Evolutionary conservation across 2,888 invertebrate species (phyloP).

Genomic region (Diplazon laetatorius): DNA sequence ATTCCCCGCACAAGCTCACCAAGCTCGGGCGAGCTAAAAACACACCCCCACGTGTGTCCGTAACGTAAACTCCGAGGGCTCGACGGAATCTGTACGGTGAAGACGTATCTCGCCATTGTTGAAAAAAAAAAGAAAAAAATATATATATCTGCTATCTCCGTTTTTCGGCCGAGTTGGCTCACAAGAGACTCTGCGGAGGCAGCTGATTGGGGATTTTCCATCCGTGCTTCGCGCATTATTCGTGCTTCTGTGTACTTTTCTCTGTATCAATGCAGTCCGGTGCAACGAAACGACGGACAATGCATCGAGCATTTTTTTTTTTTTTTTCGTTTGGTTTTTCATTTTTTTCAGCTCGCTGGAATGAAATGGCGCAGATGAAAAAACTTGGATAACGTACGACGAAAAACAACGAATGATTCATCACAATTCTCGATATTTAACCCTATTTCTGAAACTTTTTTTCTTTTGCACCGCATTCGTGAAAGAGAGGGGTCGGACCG

Average conservation of each 20-base stretch:
- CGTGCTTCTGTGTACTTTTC: conserved; percentile 37
- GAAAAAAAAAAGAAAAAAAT: no score
- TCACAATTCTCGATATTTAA: no score
- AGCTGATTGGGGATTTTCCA: conserved; percentile 80
- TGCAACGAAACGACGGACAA: neutral
- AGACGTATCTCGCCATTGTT: conserved; percentile 69
- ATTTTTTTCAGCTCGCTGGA: no score
- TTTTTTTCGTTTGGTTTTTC: neutral
- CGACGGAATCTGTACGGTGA: conserved; percentile 48
- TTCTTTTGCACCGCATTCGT: neutral
- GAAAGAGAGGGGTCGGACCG: no score
- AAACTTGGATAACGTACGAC: neutral
- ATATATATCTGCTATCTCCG: conserved; percentile 65
- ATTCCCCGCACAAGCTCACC: conserved; percentile 52
- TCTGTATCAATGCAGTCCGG: neutral
- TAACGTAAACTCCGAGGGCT: conserved; percentile 10
- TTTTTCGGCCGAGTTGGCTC: conserved; percentile 64
- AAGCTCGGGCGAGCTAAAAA: conserved; percentile 33
- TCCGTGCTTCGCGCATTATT: conserved; percentile 46
- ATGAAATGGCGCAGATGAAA: neutral
- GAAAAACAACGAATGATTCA: neutral
- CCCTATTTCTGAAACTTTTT: no score
- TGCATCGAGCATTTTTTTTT: neutral
- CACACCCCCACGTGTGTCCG: conserved; percentile 46
- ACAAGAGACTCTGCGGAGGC: conserved; percentile 75